phyloP scores from a whole-genome alignment of 2,797 vertebrate species.

The Aplochiton taeniatus region DNA sequence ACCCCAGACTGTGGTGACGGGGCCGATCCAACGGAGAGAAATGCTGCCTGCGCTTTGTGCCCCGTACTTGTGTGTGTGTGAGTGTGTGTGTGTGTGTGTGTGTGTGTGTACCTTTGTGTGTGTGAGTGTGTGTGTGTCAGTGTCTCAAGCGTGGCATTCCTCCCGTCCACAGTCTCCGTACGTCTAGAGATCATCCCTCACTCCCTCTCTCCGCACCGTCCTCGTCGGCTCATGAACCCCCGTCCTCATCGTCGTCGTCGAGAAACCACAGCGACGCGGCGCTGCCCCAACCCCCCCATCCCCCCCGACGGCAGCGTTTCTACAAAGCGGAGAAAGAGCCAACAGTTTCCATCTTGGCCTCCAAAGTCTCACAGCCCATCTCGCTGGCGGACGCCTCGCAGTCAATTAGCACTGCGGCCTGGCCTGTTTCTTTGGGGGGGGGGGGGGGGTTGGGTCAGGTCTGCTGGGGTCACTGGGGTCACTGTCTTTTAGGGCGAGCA shows the following conservation, averaged over 20 bases:
- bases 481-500: slow-evolving; percentile 48
- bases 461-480: slow-evolving; percentile 24
- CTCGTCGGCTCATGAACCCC: slow-evolving; percentile 59
- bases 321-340: slow-evolving; percentile 33
- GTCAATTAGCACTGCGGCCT: slow-evolving; percentile 53
- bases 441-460: slow-evolving; percentile 52
- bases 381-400: slow-evolving; percentile 23
- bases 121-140: slow-evolving; percentile 24
- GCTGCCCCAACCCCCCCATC: too few species aligned
- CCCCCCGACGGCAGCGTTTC: not conserved
- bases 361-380: slow-evolving; percentile 40
- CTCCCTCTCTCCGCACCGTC: slow-evolving; percentile 61
- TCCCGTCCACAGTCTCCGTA: slow-evolving; percentile 33
- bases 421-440: slow-evolving; percentile 52
- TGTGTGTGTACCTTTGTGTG: slow-evolving; percentile 14
- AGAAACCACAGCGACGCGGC: slow-evolving; percentile 45
- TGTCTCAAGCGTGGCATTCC: slow-evolving; percentile 54
- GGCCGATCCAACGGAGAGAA: slow-evolving; percentile 50
- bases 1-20: slow-evolving; percentile 65
- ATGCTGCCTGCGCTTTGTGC: slow-evolving; percentile 38
- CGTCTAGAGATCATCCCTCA: slow-evolving; percentile 56
- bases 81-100: slow-evolving; percentile 24
- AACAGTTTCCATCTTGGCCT: slow-evolving; percentile 43
- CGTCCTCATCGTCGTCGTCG: slow-evolving; percentile 60
- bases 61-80: slow-evolving; percentile 18